Conservation (phyloP, 2,113 vertebrate genomes). For the Hiodon alosoides region DNA sequence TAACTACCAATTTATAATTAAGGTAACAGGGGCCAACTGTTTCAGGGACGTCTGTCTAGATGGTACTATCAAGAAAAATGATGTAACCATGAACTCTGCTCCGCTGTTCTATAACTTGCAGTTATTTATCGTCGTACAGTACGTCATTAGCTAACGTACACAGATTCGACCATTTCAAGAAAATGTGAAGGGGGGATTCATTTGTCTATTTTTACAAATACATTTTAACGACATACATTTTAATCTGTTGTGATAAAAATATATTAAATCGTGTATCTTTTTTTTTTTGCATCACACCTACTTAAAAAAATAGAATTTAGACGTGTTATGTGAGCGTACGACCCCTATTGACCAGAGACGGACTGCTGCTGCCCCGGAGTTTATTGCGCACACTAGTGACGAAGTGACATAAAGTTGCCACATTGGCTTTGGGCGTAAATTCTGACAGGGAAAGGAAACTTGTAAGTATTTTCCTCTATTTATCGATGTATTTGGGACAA, state of each 20-base stretch:
- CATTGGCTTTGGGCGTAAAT: neutral
- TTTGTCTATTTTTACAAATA: neutral
- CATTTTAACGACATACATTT: neutral
- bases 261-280: neutral
- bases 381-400: neutral
- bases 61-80: constrained; percentile 32
- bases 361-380: neutral
- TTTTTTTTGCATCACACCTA: neutral
- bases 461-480: constrained; percentile 3
- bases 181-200: neutral
- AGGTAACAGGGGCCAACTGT: neutral
- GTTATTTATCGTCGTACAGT: constrained; percentile 30
- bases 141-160: constrained; percentile 24
- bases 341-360: neutral
- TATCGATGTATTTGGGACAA: no score
- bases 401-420: neutral
- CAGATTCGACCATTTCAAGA: constrained; percentile 19
- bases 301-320: neutral
- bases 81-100: constrained; percentile 55
- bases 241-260: neutral
- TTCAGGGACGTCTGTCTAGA: constrained; percentile 23
- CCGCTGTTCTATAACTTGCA: constrained; percentile 30
- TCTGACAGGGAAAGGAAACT: neutral
- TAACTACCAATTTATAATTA: neutral
- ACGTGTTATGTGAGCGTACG: neutral